Percentiles rank a stretch among this genome's conserved stretches.
These are phyloP conservation scores for Thereva unica DNA, from an alignment of 2,888 invertebrate genomes.

Conservation along the genomic window DNA sequence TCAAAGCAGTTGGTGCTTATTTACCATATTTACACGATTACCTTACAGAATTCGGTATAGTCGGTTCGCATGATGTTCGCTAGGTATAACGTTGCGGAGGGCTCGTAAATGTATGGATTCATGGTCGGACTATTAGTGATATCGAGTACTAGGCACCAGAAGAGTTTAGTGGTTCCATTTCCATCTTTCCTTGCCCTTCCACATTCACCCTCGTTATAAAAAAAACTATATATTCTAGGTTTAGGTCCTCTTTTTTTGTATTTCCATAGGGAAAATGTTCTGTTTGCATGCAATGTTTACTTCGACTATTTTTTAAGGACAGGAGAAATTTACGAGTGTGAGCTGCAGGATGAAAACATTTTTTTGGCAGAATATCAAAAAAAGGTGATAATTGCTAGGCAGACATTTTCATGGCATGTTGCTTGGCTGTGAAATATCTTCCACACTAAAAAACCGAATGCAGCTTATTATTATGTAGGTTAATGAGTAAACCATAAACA, in stretches of 20 bases:
- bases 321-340: neutral
- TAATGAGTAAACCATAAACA: too few relatives aligned
- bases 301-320: neutral
- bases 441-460: too few relatives aligned
- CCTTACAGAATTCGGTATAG: slow-evolving; percentile 1
- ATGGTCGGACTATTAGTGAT: slow-evolving; percentile 8
- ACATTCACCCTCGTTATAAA: too few relatives aligned
- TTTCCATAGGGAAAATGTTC: neutral
- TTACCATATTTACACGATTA: too few relatives aligned
- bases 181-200: neutral
- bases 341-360: neutral
- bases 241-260: neutral
- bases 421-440: too few relatives aligned
- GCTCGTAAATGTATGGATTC: neutral
- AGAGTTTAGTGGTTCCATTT: neutral
- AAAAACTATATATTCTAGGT: too few relatives aligned
- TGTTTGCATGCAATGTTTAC: slow-evolving; percentile 1
- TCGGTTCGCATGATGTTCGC: neutral
- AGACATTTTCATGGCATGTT: neutral
- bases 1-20: too few relatives aligned
- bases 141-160: slow-evolving; percentile 1
- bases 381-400: slow-evolving; percentile 1
- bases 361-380: slow-evolving; percentile 10
- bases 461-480: too few relatives aligned
- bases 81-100: too few relatives aligned